Evolutionary conservation across 2,888 invertebrate genomes (phyloP).

Genomic region (Camptogramma bilineatum): DNA sequence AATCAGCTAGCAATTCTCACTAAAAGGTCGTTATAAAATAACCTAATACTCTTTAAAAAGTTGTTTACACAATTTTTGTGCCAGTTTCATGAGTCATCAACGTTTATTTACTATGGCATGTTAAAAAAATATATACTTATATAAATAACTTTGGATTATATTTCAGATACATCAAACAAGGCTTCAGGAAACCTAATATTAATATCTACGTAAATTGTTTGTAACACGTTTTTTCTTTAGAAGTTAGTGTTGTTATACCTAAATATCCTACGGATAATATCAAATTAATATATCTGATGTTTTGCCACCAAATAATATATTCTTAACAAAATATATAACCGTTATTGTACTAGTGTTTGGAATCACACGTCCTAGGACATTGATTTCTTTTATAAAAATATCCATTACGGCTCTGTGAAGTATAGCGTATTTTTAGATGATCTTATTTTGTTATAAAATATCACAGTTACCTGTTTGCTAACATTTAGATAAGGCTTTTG

Average conservation of each 20-base stretch:
- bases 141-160: not conserved
- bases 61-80: too few species aligned
- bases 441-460: conserved; percentile 78
- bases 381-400: conserved; percentile 60
- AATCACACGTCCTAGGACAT: conserved; percentile 64
- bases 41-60: too few species aligned
- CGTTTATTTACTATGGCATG: not conserved
- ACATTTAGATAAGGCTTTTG: conserved; percentile 69
- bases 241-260: conserved; percentile 59
- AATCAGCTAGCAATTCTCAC: too few species aligned
- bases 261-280: conserved; percentile 61
- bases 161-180: conserved; percentile 42
- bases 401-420: conserved; percentile 55
- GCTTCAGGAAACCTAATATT: conserved; percentile 47
- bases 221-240: conserved; percentile 57
- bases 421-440: conserved; percentile 82
- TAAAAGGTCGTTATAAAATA: too few species aligned
- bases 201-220: conserved; percentile 50
- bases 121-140: not conserved
- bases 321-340: conserved; percentile 48
- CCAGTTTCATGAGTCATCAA: too few species aligned
- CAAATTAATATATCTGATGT: conserved; percentile 54
- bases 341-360: conserved; percentile 53
- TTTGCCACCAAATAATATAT: conserved; percentile 55
- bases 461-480: conserved; percentile 66